Base-by-base conservation (phyloP, 2,888 invertebrate genomes). In the Tridacna gigas region DNA sequence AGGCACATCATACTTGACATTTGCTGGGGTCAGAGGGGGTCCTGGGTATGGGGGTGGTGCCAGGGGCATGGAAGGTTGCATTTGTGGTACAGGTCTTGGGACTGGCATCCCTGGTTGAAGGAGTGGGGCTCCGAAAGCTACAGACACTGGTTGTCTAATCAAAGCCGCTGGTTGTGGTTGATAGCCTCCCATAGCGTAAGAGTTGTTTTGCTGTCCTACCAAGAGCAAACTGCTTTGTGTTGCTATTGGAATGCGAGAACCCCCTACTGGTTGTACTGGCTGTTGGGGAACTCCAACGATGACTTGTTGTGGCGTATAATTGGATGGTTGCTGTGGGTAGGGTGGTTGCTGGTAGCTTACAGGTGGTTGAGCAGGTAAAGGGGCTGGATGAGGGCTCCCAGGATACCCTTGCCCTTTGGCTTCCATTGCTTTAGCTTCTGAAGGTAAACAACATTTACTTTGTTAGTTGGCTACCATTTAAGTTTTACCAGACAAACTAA, bases 41-140 rank as follows among this genome's bases (percentile, higher is more conserved):
- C 71, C 71, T 12, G 71, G 71, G 26, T 71, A 71, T 18, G 71
- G 71, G 7, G 69, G 69, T 13, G 71, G 71, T 5, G 71, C 71
- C 4, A 4, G 11, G 12, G 51, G 51, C 26, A 22, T 25, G 47
- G 7, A 9, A 15, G 51, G 71, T 22, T 20, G 45, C 22, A 51
- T n/a, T n/a, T 71, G 71, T 47, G 51, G 71, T 37, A 25, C 48
- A 20, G 47, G n/a, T n/a, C 37, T 69, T 20, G 20, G 45, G 5
- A 28, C 45, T 20, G 45, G 45, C 20, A 71, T 25, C 0, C 71
- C 71, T 9, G 71, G 71, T 12, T 48, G 51, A 18, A 51, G 25
- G 20, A 71, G 22, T 12, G 71, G 71, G 15, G 71, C 71, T 25
- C 71, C 71, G n/a, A 71, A 71, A 22, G 51, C 71, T 13, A 71